Base-by-base conservation (phyloP, 2,113 vertebrate species). In the Myocastor coypus region DNA sequence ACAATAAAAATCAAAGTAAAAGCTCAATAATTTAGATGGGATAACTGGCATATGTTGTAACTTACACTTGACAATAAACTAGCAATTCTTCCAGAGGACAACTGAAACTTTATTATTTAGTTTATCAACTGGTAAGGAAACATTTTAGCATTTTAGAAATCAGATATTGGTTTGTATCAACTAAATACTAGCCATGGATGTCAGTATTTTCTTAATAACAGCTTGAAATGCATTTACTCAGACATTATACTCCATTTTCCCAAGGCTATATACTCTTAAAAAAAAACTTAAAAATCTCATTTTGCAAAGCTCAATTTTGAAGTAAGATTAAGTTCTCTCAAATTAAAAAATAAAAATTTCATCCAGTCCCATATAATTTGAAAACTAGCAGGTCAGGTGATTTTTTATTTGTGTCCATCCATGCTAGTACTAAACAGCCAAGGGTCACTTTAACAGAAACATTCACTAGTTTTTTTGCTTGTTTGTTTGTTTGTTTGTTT, bases 1-100 rank as follows among this genome's bases (percentile, higher is more conserved):
- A 96, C 52, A 97, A 91, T 85, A 93, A 95, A 94, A 92, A 94
- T 32, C 46, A 89, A 89, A 63, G n/a, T 92, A 95, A 92, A 97
- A 96, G 52, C n/a, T 81, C 69, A 94, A 87, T 40, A 94, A 91
- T 50, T 92, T 90, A 89, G 61, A 81, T 78, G 19, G 28, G 75
- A 26, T 78, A 92, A 89, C 22, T 94, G 68, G 85, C 50, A 92
- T 9, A 61, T 32, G 50, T 30, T 78, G 28, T 71, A 95, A 95
- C 46, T 96, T 55, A 87, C 4, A 93, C 24, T 84, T 86, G 24
- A 92, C 0, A 32, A 75, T 68, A 68, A 95, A 95, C 30, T 91
- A 59, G 24, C 71, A 85, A 96, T 89, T 96, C 69, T 92, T 94
- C 24, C 37, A 30, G 87, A 92, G 32, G 66, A 95, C 66, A 94